Conservation (phyloP, 2,888 invertebrate genomes). For the Clepsis dumicolana region DNA sequence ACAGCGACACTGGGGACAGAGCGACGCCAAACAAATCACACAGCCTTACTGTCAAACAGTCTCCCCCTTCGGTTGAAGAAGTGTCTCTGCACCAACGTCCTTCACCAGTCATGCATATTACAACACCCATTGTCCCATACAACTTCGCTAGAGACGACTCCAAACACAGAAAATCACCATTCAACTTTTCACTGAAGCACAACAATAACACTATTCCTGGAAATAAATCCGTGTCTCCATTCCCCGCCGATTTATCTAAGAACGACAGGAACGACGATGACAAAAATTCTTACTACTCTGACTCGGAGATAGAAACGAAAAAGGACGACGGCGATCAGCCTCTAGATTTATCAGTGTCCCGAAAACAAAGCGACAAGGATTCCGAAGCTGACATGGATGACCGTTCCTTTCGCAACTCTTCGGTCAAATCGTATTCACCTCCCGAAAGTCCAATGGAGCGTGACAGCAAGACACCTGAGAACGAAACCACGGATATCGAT, state of each 20-base stretch:
- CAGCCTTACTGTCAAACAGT: slow-evolving; percentile 83
- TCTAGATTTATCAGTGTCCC: slow-evolving; percentile 89
- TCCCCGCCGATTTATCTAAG: slow-evolving; percentile 75
- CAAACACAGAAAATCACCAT: slow-evolving; percentile 73
- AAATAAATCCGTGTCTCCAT: slow-evolving; percentile 63
- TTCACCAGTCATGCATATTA: slow-evolving; percentile 88
- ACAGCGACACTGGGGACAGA: slow-evolving; percentile 74
- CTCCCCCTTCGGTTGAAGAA: slow-evolving; percentile 89
- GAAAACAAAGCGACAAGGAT: slow-evolving; percentile 81
- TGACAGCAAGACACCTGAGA: slow-evolving; percentile 76
- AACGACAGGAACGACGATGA: slow-evolving; percentile 64
- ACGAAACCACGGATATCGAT: slow-evolving; percentile 85
- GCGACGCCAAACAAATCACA: slow-evolving; percentile 85
- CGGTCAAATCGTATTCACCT: slow-evolving; percentile 78
- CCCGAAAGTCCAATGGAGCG: slow-evolving; percentile 74
- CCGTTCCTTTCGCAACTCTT: slow-evolving; percentile 75
- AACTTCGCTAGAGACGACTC: slow-evolving; percentile 69
- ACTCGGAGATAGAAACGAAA: slow-evolving; percentile 68
- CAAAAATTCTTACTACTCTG: slow-evolving; percentile 70
- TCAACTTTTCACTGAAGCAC: slow-evolving; percentile 68
- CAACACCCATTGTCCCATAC: slow-evolving; percentile 68
- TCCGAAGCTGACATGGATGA: slow-evolving; percentile 75
- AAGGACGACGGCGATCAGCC: slow-evolving; percentile 88
- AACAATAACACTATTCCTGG: slow-evolving; percentile 67
- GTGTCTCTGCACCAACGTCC: slow-evolving; percentile 87